Evolutionary conservation across 37 sponge, comb jelly and placozoan species (phyloP).

Genomic region (Theonella swinhoei): DNA sequence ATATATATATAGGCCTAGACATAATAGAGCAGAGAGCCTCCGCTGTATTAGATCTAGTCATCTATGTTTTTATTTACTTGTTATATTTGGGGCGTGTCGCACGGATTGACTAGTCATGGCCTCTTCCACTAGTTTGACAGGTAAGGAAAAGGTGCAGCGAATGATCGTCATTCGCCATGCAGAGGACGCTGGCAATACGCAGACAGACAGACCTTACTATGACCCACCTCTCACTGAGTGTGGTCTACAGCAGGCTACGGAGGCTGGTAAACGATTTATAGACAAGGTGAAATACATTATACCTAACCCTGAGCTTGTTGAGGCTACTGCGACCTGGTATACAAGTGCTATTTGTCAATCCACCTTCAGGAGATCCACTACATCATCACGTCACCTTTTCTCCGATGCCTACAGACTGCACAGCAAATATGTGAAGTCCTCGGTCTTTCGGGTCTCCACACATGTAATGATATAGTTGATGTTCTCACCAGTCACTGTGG

Average conservation of each 20-base stretch:
- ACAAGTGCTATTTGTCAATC: neutral
- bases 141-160: too few relatives aligned
- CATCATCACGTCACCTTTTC: slow-evolving; percentile 49
- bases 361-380: slow-evolving; percentile 12
- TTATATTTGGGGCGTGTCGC: too few relatives aligned
- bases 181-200: slow-evolving; percentile 31
- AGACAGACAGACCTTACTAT: slow-evolving; percentile 25
- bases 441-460: slow-evolving; percentile 23
- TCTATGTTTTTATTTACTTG: too few relatives aligned
- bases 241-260: slow-evolving; percentile 28
- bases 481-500: slow-evolving; percentile 13
- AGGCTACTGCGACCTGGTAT: too few relatives aligned
- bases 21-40: too few relatives aligned
- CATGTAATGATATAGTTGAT: slow-evolving; percentile 49
- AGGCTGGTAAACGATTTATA: slow-evolving; percentile 1
- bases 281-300: too few relatives aligned
- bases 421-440: slow-evolving; percentile 27
- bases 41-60: too few relatives aligned
- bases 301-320: too few relatives aligned
- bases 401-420: slow-evolving; percentile 59
- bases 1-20: too few relatives aligned
- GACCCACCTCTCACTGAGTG: slow-evolving; percentile 55
- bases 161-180: slow-evolving; percentile 42
- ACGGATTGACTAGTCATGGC: too few relatives aligned
- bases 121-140: too few relatives aligned